Percentiles rank a stretch among this genome's conserved stretches.
Conservation (phyloP, 1,140 invertebrate genomes). For the Hyles euphorbiae region DNA sequence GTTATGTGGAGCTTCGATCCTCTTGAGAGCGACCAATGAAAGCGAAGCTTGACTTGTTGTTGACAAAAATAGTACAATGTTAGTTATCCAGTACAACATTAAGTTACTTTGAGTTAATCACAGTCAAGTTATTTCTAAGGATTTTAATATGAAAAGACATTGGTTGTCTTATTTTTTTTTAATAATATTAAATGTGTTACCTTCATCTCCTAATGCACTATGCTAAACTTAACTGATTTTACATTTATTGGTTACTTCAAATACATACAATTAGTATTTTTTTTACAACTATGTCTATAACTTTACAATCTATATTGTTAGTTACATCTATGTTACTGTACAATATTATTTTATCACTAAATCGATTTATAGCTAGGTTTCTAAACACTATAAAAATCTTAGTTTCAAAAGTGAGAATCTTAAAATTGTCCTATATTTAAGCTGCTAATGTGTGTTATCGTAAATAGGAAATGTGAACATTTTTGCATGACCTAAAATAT, state of each 20-base stretch:
- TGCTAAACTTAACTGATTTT: conserved; percentile 5
- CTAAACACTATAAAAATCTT: no score
- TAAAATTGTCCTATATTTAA: no score
- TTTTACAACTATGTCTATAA: not conserved
- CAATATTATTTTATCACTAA: no score
- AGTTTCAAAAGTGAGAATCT: no score
- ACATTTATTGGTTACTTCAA: not conserved
- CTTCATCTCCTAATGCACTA: conserved; percentile 17
- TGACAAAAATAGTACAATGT: not conserved
- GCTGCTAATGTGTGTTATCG: no score
- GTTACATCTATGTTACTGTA: no score
- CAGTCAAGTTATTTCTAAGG: conserved; percentile 6
- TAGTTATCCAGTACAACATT: not conserved
- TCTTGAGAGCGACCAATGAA: conserved; percentile 3
- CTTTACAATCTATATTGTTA: no score
- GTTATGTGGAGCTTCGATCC: no score
- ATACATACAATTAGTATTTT: not conserved
- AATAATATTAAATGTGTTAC: conserved; percentile 2
- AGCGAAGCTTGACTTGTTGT: conserved; percentile 7
- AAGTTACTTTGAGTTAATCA: conserved; percentile 10
- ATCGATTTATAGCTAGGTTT: no score
- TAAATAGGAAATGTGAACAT: not conserved
- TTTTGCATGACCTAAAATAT: not conserved
- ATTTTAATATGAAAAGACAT: not conserved
- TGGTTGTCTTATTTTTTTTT: not conserved